These are phyloP conservation scores for Drosophila simulans DNA, from an alignment of 1,140 invertebrate species.

Conservation along the genomic window DNA sequence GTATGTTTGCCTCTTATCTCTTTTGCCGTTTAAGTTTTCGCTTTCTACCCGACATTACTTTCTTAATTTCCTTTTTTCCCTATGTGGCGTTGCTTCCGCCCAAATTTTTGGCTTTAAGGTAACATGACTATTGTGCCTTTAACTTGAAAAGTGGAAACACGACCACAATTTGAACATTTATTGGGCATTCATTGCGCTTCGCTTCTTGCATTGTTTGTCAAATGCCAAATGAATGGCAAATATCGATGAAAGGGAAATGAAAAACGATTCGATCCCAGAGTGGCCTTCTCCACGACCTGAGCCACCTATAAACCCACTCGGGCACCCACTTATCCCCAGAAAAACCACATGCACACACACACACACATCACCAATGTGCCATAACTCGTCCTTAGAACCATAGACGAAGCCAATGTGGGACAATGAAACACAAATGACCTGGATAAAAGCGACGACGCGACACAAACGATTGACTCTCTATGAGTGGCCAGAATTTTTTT, in stretches of 20 bases:
- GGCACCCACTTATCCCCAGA: not conserved
- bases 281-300: conserved; percentile 3
- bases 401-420: conserved; percentile 38
- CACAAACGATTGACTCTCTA: conserved; percentile 56
- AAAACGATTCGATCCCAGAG: conserved; percentile 45
- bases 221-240: conserved; percentile 66
- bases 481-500: not conserved
- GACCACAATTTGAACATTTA: conserved; percentile 62
- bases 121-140: not conserved
- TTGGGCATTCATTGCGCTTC: conserved; percentile 51
- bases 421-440: conserved; percentile 74
- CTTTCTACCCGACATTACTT: conserved; percentile 53
- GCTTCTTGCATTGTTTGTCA: conserved; percentile 50
- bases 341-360: conserved; percentile 7
- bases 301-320: conserved; percentile 14
- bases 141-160: conserved; percentile 2
- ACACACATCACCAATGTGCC: conserved; percentile 22
- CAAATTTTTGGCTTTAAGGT: conserved; percentile 55
- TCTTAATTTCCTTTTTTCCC: conserved; percentile 40
- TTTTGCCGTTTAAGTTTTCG: conserved; percentile 57
- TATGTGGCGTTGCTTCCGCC: conserved; percentile 1
- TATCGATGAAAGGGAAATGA: conserved; percentile 54
- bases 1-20: conserved; percentile 53
- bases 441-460: conserved; percentile 47
- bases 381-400: conserved; percentile 51